Evolutionary conservation across 2,888 invertebrate genomes (phyloP), one percentile per base, ranked within the genome.

Genomic region (Eilema caniola): DNA sequence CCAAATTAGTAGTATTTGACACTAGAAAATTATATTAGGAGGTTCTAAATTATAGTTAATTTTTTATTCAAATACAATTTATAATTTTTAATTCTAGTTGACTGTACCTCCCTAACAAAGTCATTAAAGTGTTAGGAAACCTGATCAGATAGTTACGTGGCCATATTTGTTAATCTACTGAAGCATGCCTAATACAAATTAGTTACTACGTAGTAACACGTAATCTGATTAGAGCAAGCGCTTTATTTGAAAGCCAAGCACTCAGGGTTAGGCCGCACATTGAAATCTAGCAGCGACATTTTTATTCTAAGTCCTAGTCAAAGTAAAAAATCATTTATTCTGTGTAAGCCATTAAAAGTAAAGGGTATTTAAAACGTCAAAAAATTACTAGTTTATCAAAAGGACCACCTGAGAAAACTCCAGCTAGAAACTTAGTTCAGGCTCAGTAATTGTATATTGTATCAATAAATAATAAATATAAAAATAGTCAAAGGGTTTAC

Each of bases 171-270:
- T 25, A 28, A 59, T 57, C 16, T 33, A 60, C n/a, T 66, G 47
- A 66, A 73, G 33, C 47, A 53, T 66, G 64, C 37, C n/a, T 57
- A 62, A 70, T 62, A 62, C 33, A 31, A 59, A 60, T 67, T 41
- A 41, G 41, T 41, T 41, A 16, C 41, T 41, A 70, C 62, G 62
- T 69, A 65, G 53, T 37, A 61, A 67, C 56, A 63, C 20, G 28
- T 74, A 79, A 79, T 74, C 72, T 65, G 67, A 76, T 79, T 81
- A 74, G 33, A 31, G 25, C 70, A 25, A 67, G 66, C 62, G 66
- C 53, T 63, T 47, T 12, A 70, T 71, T 71, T 53, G 60, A 60
- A 59, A n/a, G 14, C 41, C 61, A 47, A 53, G 23, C 25, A 33
- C 65, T 28, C n/a, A 61, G 41, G 41, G 24, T 16, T 24, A n/a